Conservation (phyloP, 2,797 vertebrate genomes). For the Florisuga fusca region DNA sequence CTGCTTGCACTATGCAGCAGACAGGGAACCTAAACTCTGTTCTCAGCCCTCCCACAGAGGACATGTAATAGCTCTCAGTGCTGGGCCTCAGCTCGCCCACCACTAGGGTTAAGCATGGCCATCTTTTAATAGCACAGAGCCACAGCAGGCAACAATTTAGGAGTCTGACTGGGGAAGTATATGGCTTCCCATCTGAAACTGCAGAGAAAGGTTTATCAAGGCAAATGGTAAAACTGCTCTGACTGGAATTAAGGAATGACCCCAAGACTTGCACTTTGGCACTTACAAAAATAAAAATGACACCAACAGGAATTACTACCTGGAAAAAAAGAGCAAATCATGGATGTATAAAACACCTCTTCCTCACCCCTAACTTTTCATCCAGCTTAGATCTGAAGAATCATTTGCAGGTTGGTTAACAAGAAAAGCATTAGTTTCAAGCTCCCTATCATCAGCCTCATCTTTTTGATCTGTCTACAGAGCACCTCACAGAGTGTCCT, state of each 20-base stretch:
- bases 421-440: not conserved
- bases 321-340: not conserved
- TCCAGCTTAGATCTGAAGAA: not conserved
- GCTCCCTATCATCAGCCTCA: not conserved
- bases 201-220: not conserved
- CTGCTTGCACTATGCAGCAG: fast-evolving
- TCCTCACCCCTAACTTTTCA: not conserved
- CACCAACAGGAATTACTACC: not conserved
- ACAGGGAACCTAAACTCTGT: not conserved
- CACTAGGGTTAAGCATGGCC: not conserved
- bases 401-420: not conserved
- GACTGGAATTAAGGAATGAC: not conserved
- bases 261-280: not conserved
- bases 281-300: not conserved
- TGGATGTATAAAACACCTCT: not conserved
- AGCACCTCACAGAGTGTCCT: not conserved
- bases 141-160: not conserved
- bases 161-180: not conserved
- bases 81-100: not conserved
- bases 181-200: not conserved
- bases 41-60: not conserved
- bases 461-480: not conserved
- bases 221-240: not conserved
- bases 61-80: not conserved
- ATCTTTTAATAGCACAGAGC: constrained; percentile 24